phyloP scores from a whole-genome alignment of 2,797 vertebrate species.

The Sardinella longiceps region DNA sequence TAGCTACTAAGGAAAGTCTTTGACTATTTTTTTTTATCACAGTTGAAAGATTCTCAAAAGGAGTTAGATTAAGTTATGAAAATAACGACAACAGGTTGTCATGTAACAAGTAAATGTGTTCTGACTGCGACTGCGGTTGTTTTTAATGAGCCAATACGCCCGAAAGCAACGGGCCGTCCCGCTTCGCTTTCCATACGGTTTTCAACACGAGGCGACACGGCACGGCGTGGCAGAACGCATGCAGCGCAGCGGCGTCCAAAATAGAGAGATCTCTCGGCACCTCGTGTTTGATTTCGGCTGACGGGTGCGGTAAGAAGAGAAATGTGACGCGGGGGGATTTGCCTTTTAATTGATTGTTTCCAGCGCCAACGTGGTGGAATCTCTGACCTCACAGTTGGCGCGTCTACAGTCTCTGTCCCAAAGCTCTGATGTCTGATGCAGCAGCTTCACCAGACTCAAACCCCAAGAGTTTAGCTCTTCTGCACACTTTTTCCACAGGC shows the following conservation, averaged over 20 bases:
- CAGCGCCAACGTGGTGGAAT: slow-evolving; percentile 56
- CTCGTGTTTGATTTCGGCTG: neutral
- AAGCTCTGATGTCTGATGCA: slow-evolving; percentile 37
- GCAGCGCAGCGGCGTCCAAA: neutral
- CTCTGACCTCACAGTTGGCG: slow-evolving; percentile 60
- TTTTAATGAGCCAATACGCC: neutral
- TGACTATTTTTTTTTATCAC: neutral
- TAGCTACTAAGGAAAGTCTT: neutral
- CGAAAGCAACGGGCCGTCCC: neutral
- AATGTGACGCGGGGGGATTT: slow-evolving; percentile 17
- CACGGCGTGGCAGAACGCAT: neutral
- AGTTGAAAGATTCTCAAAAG: neutral
- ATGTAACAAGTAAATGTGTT: neutral
- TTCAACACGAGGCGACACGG: neutral
- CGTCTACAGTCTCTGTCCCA: slow-evolving; percentile 35
- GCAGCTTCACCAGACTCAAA: slow-evolving; percentile 33
- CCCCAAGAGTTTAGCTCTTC: slow-evolving; percentile 50
- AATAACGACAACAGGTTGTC: slow-evolving; percentile 1
- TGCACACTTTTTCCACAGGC: slow-evolving; percentile 39
- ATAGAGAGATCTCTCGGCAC: slow-evolving; percentile 19
- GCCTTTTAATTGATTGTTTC: slow-evolving; percentile 38
- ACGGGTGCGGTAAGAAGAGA: neutral
- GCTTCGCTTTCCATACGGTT: neutral
- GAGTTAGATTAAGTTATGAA: neutral
- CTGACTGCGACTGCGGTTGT: neutral